Evolutionary conservation across 2,797 vertebrate species (phyloP).

Genomic region (Xerus rutilus): DNA sequence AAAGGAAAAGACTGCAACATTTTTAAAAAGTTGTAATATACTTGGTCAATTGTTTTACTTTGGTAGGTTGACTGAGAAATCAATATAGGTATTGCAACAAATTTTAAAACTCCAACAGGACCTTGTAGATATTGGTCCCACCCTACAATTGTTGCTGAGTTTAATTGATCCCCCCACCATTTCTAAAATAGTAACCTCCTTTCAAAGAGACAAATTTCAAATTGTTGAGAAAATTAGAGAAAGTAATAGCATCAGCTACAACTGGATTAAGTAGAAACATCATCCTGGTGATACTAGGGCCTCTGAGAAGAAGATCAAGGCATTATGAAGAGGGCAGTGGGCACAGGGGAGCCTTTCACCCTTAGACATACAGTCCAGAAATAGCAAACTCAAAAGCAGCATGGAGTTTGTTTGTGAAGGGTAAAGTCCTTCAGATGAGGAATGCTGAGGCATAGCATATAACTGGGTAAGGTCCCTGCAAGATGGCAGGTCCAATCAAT

Average conservation of each 20-base stretch:
- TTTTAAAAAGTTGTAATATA: background rate
- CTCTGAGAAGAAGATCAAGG: background rate
- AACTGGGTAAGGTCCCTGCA: background rate
- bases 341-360: background rate
- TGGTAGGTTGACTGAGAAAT: conserved; percentile 6
- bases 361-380: background rate
- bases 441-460: background rate
- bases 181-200: background rate
- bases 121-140: background rate
- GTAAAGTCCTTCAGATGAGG: background rate
- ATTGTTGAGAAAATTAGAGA: background rate
- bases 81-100: background rate
- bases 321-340: background rate
- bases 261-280: background rate
- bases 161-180: background rate
- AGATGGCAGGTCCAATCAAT: background rate
- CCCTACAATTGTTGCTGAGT: background rate
- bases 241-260: background rate
- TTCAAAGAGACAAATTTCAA: background rate
- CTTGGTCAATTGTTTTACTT: conserved; percentile 25
- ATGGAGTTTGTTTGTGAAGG: background rate
- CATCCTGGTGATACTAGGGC: background rate
- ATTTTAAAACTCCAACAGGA: conserved; percentile 17
- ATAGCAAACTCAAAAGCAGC: background rate
- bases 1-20: conserved; percentile 32